phyloP scores from a whole-genome alignment of 2,888 invertebrate genomes.

The Odontocolon sp. region DNA sequence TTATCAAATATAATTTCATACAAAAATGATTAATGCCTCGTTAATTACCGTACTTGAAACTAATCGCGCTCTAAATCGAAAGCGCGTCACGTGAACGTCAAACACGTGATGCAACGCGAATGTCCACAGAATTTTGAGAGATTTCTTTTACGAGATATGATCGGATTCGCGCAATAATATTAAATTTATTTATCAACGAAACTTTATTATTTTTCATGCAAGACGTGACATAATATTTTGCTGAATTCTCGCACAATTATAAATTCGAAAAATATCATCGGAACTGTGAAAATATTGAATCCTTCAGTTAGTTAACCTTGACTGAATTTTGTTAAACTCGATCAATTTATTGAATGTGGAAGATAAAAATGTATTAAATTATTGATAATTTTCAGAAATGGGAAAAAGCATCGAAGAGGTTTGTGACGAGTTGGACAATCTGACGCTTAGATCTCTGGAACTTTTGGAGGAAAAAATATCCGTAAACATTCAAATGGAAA shows the following conservation, averaged over 20 bases:
- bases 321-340: neutral
- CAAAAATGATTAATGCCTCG: neutral
- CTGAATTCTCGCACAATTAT: neutral
- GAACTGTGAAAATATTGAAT: neutral
- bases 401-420: slow-evolving; percentile 79
- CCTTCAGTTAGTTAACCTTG: slow-evolving; percentile 43
- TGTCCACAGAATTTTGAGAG: neutral
- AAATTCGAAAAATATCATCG: neutral
- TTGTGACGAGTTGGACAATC: slow-evolving; percentile 85
- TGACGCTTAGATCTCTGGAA: slow-evolving; percentile 86
- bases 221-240: neutral
- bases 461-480: slow-evolving; percentile 88
- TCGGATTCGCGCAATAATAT: neutral
- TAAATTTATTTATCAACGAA: neutral
- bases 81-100: neutral
- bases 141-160: neutral
- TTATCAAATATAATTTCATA: neutral
- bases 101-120: slow-evolving; percentile 5
- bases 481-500: slow-evolving; percentile 87
- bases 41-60: too few relatives aligned
- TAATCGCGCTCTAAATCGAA: neutral
- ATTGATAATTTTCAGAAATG: slow-evolving; percentile 60
- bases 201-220: neutral
- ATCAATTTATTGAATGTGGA: neutral
- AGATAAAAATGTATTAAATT: neutral